A percentile compares a stretch with the other conserved stretches of the same genome.
These are phyloP conservation scores for Manis javanica DNA, from an alignment of 2,797 vertebrate species.

Conservation along the genomic window DNA sequence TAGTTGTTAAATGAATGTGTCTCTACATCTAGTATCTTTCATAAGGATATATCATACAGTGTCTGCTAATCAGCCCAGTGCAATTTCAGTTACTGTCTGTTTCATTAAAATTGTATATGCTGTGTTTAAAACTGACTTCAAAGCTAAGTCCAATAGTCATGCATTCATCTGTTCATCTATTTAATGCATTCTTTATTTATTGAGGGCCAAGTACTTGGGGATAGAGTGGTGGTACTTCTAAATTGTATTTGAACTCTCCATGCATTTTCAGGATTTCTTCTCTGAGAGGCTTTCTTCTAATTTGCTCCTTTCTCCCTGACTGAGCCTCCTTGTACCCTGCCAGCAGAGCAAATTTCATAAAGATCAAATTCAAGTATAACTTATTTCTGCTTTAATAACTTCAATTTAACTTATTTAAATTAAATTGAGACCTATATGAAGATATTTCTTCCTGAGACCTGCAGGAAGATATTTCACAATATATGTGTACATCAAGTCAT, in stretches of 20 bases:
- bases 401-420: not conserved
- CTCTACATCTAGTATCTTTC: not conserved
- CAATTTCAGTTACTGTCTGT: not conserved
- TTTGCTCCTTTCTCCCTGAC: not conserved
- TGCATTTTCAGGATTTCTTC: slow-evolving; percentile 16
- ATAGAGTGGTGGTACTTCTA: not conserved
- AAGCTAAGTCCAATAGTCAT: not conserved
- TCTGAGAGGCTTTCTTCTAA: not conserved
- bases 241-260: not conserved
- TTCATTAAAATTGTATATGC: not conserved
- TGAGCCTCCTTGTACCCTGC: not conserved
- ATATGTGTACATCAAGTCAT: not conserved
- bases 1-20: not conserved
- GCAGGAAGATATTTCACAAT: not conserved
- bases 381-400: not conserved
- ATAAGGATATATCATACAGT: not conserved
- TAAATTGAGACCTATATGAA: not conserved
- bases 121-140: not conserved
- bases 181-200: not conserved
- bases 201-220: not conserved
- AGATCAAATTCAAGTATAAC: not conserved
- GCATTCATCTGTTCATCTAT: not conserved
- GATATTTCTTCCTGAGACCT: not conserved
- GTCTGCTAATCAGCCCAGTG: not conserved
- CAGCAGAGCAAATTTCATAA: not conserved